These are phyloP conservation scores for Beaufortia kweichowensis DNA, from an alignment of 2,113 vertebrate species.

Conservation along the genomic window DNA sequence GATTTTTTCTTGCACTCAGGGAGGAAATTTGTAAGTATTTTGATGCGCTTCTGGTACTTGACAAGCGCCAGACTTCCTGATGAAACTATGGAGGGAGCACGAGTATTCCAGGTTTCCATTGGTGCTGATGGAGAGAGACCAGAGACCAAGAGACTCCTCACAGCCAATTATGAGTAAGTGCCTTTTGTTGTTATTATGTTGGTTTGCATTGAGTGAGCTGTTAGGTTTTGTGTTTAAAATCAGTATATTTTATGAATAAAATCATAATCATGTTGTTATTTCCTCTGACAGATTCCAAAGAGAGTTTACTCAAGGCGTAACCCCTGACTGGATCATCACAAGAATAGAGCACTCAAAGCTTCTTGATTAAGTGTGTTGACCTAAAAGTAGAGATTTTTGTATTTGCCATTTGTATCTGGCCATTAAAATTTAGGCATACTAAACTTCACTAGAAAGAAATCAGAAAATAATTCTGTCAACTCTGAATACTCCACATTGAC, in stretches of 20 bases:
- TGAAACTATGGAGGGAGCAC: conserved; percentile 73
- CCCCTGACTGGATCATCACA: conserved; percentile 91
- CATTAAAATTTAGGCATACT: neutral
- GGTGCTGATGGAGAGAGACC: conserved; percentile 69
- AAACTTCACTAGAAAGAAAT: neutral
- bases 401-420: neutral
- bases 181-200: neutral
- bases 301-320: conserved; percentile 91
- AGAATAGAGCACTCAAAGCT: conserved; percentile 90
- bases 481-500: neutral
- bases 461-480: neutral
- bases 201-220: neutral
- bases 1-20: conserved; percentile 70
- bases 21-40: conserved; percentile 91
- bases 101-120: conserved; percentile 78
- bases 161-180: conserved; percentile 91
- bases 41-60: conserved; percentile 96
- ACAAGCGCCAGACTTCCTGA: conserved; percentile 82
- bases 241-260: neutral
- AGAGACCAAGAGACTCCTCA: conserved; percentile 84
- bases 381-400: neutral
- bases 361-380: conserved; percentile 72
- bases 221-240: neutral
- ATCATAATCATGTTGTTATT: neutral
- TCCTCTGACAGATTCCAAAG: conserved; percentile 83